Evolutionary conservation across 2,888 invertebrate species (phyloP).

Genomic region (Rosalia funebris): DNA sequence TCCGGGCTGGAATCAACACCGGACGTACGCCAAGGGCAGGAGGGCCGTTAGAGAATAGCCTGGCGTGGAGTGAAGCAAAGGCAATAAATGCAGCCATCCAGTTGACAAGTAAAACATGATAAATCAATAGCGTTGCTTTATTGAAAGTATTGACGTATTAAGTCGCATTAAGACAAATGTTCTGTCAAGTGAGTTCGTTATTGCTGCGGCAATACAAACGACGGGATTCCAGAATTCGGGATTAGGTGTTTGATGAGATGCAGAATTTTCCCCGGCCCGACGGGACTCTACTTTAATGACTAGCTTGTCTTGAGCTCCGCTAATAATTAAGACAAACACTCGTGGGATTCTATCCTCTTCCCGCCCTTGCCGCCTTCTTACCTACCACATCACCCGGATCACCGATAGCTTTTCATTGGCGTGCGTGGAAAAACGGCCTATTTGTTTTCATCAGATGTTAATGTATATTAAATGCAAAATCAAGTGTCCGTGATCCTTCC

Average conservation of each 20-base stretch:
- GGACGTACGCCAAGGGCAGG: neutral
- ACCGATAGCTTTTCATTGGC: conserved; percentile 14
- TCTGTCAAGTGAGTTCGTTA: conserved; percentile 61
- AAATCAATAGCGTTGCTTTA: conserved; percentile 54
- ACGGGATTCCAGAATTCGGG: conserved; percentile 54
- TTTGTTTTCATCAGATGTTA: neutral
- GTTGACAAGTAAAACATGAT: conserved; percentile 46
- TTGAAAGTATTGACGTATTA: conserved; percentile 56
- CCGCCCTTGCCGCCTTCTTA: conserved; percentile 39
- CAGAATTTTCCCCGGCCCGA: conserved; percentile 58
- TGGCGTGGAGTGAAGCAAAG: conserved; percentile 33
- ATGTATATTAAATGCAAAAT: neutral
- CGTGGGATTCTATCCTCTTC: conserved; percentile 57
- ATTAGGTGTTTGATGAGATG: conserved; percentile 63
- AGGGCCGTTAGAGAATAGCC: conserved; percentile 36
- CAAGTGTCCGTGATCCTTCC: no score
- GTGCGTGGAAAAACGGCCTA: neutral
- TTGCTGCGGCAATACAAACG: conserved; percentile 53
- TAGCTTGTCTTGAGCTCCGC: conserved; percentile 62
- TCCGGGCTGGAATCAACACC: neutral
- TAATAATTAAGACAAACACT: conserved; percentile 66
- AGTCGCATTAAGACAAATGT: conserved; percentile 61
- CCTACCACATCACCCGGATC: conserved; percentile 32
- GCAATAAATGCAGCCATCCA: conserved; percentile 39
- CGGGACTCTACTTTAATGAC: conserved; percentile 64